Percentiles rank a stretch among this genome's conserved stretches.
Evolutionary conservation across 2,797 vertebrate species (phyloP).

Genomic region (Lutjanus argentimaculatus): DNA sequence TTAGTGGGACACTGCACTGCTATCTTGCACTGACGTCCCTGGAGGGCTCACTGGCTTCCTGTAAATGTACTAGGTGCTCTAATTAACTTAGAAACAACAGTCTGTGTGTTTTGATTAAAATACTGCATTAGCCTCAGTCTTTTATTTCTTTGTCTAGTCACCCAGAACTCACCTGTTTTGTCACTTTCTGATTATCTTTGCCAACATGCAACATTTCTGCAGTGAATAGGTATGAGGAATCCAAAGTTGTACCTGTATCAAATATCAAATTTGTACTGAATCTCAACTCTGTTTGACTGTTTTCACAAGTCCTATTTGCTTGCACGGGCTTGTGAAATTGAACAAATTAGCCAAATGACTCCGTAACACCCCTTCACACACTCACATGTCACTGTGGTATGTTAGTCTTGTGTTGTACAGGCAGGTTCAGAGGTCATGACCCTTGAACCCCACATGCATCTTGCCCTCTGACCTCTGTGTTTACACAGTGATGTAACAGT

Average conservation of each 20-base stretch:
- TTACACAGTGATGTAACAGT: constrained; percentile 2
- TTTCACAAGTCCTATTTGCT: neutral
- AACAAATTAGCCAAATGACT: constrained; percentile 1
- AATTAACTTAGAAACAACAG: constrained; percentile 27
- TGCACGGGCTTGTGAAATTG: neutral
- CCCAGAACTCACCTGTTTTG: neutral
- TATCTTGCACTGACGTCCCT: constrained; percentile 22
- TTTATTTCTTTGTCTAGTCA: neutral
- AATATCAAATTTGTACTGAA: neutral
- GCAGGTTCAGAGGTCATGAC: constrained; percentile 12
- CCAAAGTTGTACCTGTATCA: neutral
- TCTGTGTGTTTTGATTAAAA: constrained; percentile 12
- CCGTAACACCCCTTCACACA: neutral
- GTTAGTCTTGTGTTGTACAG: neutral
- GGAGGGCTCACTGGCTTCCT: neutral
- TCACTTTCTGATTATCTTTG: neutral
- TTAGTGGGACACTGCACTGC: constrained; percentile 25
- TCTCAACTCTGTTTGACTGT: neutral
- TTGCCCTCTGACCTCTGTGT: constrained; percentile 17
- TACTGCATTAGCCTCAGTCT: neutral
- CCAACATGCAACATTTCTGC: neutral
- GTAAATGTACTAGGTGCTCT: constrained; percentile 14
- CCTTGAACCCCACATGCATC: neutral
- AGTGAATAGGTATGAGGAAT: neutral
- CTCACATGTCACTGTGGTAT: neutral